These are phyloP conservation scores for Gymnobelideus leadbeateri DNA, from an alignment of 2,113 vertebrate genomes.

Conservation along the genomic window DNA sequence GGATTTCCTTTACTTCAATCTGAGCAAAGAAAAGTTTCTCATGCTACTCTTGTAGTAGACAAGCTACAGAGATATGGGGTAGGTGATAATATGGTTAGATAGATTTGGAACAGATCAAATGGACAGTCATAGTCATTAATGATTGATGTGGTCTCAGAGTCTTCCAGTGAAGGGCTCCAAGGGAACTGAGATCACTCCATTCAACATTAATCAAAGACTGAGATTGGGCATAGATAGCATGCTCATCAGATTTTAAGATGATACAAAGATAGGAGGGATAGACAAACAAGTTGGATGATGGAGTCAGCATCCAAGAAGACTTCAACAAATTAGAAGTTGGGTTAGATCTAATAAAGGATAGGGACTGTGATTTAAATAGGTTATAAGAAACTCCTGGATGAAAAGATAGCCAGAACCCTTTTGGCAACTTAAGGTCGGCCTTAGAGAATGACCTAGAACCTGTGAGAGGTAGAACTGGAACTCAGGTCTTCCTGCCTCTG, in stretches of 20 bases:
- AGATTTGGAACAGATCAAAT: background rate
- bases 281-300: background rate
- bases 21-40: background rate
- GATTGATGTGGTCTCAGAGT: background rate
- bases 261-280: background rate
- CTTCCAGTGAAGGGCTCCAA: background rate
- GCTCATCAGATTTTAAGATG: background rate
- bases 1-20: background rate
- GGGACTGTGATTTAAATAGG: background rate
- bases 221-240: background rate
- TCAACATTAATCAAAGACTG: background rate
- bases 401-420: background rate
- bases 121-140: background rate
- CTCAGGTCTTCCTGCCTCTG: background rate
- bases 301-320: background rate
- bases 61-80: background rate
- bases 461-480: background rate
- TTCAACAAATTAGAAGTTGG: background rate
- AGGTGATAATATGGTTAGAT: background rate
- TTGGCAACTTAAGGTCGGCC: background rate
- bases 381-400: background rate
- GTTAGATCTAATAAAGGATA: background rate
- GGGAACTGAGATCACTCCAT: background rate
- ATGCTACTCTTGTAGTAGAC: background rate
- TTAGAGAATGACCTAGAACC: background rate